These are phyloP conservation scores for Sciurus niger DNA, from an alignment of 2,113 vertebrate genomes.

Conservation along the genomic window DNA sequence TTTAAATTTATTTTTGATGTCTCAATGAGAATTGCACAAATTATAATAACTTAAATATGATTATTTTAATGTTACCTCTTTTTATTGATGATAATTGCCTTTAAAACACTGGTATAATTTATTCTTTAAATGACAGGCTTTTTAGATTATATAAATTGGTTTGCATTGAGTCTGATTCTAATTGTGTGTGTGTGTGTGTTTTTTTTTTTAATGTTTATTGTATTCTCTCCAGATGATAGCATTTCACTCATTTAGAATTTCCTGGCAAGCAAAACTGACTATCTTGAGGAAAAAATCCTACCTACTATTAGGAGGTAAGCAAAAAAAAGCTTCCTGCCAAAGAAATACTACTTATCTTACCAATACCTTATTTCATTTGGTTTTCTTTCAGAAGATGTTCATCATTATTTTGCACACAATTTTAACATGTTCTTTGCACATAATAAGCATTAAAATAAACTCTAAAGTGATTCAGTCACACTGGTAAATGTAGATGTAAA, in stretches of 20 bases:
- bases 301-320: neutral
- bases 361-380: neutral
- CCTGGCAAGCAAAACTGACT: neutral
- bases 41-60: neutral
- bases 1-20: slow-evolving; percentile 31
- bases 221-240: neutral
- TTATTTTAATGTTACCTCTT: neutral
- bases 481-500: neutral
- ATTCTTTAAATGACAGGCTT: neutral
- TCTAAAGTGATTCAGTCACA: neutral
- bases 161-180: neutral
- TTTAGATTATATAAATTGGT: neutral
- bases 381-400: neutral
- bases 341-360: neutral
- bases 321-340: neutral
- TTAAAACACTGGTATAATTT: neutral
- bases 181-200: neutral
- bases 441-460: slow-evolving; percentile 32
- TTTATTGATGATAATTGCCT: neutral
- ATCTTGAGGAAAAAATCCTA: neutral
- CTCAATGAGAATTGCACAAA: neutral
- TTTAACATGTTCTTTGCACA: neutral
- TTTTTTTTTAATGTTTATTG: slow-evolving; percentile 10
- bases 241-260: neutral
- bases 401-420: slow-evolving; percentile 28